Percentiles rank a stretch among this genome's conserved stretches.
phyloP scores from a whole-genome alignment of 92 coral and sea anemone genomes.

The Montipora capitata region DNA sequence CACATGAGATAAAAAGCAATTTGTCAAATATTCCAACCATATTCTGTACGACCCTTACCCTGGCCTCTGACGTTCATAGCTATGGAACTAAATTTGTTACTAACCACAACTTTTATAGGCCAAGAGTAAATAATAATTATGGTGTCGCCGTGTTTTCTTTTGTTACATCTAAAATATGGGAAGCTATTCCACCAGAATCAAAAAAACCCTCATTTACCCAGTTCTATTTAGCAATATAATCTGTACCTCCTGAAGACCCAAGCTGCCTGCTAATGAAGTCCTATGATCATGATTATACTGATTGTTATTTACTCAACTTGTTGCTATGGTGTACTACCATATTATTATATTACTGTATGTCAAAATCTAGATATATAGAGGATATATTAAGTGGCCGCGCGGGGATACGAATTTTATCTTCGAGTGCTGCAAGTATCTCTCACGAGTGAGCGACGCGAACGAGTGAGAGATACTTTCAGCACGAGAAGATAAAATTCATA shows the following conservation, averaged over 20 bases:
- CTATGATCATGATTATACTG: too few relatives aligned
- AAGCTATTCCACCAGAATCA: not conserved
- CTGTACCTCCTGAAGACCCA: not conserved
- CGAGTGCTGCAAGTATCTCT: too few relatives aligned
- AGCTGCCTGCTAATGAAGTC: not conserved
- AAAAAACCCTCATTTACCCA: not conserved
- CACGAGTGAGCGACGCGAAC: too few relatives aligned
- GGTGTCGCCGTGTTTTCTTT: not conserved
- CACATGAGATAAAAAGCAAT: too few relatives aligned
- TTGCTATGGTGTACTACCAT: not conserved
- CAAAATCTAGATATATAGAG: too few relatives aligned
- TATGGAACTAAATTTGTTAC: not conserved
- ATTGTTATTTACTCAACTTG: not conserved
- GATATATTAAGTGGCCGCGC: too few relatives aligned
- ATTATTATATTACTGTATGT: too few relatives aligned
- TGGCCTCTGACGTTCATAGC: not conserved
- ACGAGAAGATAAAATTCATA: too few relatives aligned
- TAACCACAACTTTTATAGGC: not conserved
- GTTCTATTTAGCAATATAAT: not conserved
- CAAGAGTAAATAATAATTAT: not conserved
- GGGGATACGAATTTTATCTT: too few relatives aligned
- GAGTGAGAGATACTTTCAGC: too few relatives aligned
- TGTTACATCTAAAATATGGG: not conserved
- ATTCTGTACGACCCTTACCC: not conserved
- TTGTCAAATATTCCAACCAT: not conserved